Percentiles rank a stretch among this genome's conserved stretches.
phyloP scores from a whole-genome alignment of 2,888 invertebrate species.

The Watsonalla binaria region DNA sequence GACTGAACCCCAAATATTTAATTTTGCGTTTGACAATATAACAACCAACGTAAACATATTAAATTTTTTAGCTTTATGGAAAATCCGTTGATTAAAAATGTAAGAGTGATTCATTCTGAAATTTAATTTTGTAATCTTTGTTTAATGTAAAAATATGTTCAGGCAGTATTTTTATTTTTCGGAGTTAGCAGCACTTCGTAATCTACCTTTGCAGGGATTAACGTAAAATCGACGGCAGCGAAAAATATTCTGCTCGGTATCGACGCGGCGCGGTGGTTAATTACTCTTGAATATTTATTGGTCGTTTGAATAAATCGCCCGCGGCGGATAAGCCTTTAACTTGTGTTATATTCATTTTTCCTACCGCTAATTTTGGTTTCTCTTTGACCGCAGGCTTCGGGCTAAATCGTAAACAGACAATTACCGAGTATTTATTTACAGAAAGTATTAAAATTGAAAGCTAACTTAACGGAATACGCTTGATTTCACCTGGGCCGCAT shows the following conservation, averaged over 20 bases:
- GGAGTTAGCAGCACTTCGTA: conserved; percentile 58
- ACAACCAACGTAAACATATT: conserved; percentile 3
- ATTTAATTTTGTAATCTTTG: conserved; percentile 31
- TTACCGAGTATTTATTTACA: not conserved
- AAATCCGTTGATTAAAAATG: conserved; percentile 18
- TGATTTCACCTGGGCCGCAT: too few species aligned
- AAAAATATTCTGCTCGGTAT: conserved; percentile 63
- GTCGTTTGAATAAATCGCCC: conserved; percentile 74
- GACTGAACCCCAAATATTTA: too few species aligned
- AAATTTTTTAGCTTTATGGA: conserved; percentile 16
- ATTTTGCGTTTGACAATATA: too few species aligned
- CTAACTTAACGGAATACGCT: too few species aligned
- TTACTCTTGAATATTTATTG: conserved; percentile 77
- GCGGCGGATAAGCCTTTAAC: conserved; percentile 65
- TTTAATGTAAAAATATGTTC: conserved; percentile 39
- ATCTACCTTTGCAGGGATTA: conserved; percentile 67
- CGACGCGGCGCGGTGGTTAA: conserved; percentile 63
- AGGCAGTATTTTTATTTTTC: conserved; percentile 42
- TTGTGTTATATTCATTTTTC: conserved; percentile 63
- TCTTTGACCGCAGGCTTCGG: conserved; percentile 17
- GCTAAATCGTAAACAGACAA: not conserved
- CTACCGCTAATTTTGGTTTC: conserved; percentile 40
- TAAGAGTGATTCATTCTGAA: conserved; percentile 30
- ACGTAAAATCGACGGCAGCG: conserved; percentile 58
- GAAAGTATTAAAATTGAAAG: not conserved